Base-by-base conservation (phyloP, 1,140 invertebrate genomes). In the Armadillidium nasatum region DNA sequence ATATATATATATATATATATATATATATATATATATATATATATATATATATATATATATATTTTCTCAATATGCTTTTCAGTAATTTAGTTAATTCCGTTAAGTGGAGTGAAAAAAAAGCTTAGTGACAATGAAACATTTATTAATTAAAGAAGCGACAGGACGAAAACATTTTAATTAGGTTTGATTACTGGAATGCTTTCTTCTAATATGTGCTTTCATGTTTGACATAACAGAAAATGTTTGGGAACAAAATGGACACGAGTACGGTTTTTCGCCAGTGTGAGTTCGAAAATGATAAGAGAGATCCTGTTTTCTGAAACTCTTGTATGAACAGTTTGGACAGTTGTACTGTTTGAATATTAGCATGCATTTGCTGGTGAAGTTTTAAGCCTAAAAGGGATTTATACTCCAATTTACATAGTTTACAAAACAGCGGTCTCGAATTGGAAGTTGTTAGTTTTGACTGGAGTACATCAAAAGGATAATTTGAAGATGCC, bases 261-360 rank as follows among this genome's bases (percentile, higher is more conserved):
- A 75, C n/a, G 73, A 23, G 60, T 75, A 75, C 44, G 73, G 73
- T 22, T 75, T 75, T 33, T 75, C 73, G 19, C 73, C 73, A 0
- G 73, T 75, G 54, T 75, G 73, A 19, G 60, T 75, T 11, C 73
- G 66, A 67, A 75, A 68, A 54, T 75, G 73, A 45, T 75, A 75
- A 13, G 66, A 60, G 0, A 75, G 60, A 60, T 60, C 50, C 50
- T 60, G 50, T 60, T 60, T 60, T 13, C 50, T 13, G 19, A 60
- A 60, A 60, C 50, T 60, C 19, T 60, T 60, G 50, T 60, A 60
- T 1, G 50, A 60, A 60, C 50, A 60, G 7, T 13, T 60, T 3
- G 50, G 50, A 60, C 50, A 60, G 7, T 19, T 60, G 50, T 60
- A 60, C 19, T 60, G 7, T 19, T 60, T 60, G 11, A n/a, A 60